Percentiles rank a stretch among this genome's conserved stretches.
phyloP scores from a whole-genome alignment of 2,113 vertebrate species.

The Charadrius vociferus region DNA sequence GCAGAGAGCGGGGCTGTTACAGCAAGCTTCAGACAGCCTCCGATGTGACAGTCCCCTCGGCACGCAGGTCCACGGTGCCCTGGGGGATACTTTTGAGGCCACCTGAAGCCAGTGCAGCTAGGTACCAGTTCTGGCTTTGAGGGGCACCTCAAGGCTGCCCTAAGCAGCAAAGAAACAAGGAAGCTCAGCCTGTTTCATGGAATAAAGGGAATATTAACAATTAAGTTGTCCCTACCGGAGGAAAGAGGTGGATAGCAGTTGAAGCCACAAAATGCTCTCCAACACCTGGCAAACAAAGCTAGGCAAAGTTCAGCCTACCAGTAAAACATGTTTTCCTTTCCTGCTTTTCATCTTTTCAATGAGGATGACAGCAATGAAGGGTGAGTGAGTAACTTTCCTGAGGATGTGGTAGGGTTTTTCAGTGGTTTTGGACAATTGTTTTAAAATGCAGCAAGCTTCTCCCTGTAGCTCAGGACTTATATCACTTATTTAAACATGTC shows the following conservation, averaged over 20 bases:
- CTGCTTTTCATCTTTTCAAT: background rate
- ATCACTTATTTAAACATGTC: background rate
- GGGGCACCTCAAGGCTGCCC: background rate
- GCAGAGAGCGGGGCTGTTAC: background rate
- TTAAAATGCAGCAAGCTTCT: background rate
- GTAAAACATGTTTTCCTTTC: background rate
- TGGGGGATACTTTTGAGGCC: no score
- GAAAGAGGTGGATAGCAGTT: background rate
- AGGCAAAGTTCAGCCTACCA: background rate
- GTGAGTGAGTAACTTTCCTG: background rate
- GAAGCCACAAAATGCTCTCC: background rate
- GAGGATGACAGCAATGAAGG: background rate
- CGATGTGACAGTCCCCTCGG: rapidly evolving
- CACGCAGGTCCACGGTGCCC: rapidly evolving
- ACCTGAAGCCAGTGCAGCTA: background rate
- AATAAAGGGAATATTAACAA: background rate
- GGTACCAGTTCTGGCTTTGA: background rate
- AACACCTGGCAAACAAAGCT: background rate
- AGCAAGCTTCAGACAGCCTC: background rate
- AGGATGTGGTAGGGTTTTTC: background rate
- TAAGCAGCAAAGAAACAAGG: background rate
- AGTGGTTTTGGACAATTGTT: background rate
- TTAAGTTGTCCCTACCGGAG: background rate
- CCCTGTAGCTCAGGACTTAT: background rate
- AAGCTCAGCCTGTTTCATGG: background rate